Evolutionary conservation across 1,140 invertebrate species (phyloP).

Genomic region (Caerostris extrusa): DNA sequence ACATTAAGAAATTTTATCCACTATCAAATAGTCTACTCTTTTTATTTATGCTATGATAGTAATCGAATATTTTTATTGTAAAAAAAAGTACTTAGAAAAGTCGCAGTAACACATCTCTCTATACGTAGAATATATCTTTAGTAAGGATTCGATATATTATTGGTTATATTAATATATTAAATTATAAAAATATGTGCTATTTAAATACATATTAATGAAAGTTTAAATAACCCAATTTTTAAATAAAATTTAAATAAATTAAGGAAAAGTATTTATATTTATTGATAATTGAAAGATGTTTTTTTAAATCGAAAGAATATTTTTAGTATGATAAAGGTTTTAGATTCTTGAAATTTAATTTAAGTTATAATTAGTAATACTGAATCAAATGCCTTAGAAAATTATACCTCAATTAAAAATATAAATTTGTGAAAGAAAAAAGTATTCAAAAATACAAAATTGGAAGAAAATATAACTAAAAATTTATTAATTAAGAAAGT

Average conservation of each 20-base stretch:
- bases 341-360: no score
- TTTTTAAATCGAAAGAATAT: no score
- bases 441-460: no score
- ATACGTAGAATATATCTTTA: not conserved
- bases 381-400: no score
- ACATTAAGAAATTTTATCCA: not conserved
- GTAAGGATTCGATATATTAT: not conserved
- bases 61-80: not conserved
- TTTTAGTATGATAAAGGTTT: no score
- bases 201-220: not conserved
- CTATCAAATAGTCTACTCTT: not conserved
- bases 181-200: not conserved
- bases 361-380: no score
- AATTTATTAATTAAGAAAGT: no score
- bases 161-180: slow-evolving; percentile 7
- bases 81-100: not conserved
- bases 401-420: no score
- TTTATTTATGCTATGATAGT: not conserved
- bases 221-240: not conserved
- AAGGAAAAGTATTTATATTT: no score
- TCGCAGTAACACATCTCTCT: not conserved
- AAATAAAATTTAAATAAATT: not conserved
- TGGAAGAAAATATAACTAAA: no score
- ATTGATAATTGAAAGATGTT: no score
- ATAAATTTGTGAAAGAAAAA: no score